Percentiles rank a stretch among this genome's conserved stretches.
These are phyloP conservation scores for Boloria euphrosyne DNA, from an alignment of 2,888 invertebrate genomes.

Conservation along the genomic window DNA sequence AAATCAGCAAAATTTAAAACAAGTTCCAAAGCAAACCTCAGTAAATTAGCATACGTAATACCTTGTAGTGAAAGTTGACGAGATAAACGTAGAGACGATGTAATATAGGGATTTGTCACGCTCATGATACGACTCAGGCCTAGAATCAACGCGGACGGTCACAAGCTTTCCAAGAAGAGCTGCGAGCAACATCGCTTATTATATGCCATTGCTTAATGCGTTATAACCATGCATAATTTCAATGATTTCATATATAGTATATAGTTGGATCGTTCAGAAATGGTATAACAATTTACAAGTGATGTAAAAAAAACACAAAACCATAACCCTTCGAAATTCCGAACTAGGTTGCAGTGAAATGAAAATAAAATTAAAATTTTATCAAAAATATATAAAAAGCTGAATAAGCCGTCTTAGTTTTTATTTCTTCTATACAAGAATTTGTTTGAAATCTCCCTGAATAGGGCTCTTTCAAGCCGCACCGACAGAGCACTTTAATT, in stretches of 20 bases:
- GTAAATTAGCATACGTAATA: slow-evolving; percentile 24
- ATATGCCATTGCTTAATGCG: slow-evolving; percentile 46
- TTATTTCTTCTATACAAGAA: slow-evolving; percentile 44
- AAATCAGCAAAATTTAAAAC: slow-evolving; percentile 10
- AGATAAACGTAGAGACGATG: slow-evolving; percentile 32
- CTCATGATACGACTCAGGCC: slow-evolving; percentile 32
- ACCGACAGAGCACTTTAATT: slow-evolving; percentile 50
- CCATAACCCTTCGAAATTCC: slow-evolving; percentile 1
- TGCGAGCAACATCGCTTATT: slow-evolving; percentile 42
- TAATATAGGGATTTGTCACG: slow-evolving; percentile 41
- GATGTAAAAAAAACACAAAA: background rate
- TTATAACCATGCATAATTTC: slow-evolving; percentile 48
- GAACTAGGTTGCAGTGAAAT: slow-evolving; percentile 25
- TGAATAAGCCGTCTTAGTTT: slow-evolving; percentile 43
- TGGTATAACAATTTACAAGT: slow-evolving; percentile 3
- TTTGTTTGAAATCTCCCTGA: slow-evolving; percentile 48
- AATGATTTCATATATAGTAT: slow-evolving; percentile 17
- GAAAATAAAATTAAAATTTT: slow-evolving; percentile 32
- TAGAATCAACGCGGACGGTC: slow-evolving; percentile 30
- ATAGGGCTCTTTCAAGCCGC: slow-evolving; percentile 51
- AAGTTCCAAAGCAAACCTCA: slow-evolving; percentile 17
- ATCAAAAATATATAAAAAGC: slow-evolving; percentile 37
- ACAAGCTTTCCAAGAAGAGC: slow-evolving; percentile 32
- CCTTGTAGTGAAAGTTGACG: slow-evolving; percentile 37
- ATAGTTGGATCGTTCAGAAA: slow-evolving; percentile 22